Percentiles rank a stretch among this genome's conserved stretches.
phyloP scores from a whole-genome alignment of 1,140 invertebrate genomes.

The Drosophila orosa region DNA sequence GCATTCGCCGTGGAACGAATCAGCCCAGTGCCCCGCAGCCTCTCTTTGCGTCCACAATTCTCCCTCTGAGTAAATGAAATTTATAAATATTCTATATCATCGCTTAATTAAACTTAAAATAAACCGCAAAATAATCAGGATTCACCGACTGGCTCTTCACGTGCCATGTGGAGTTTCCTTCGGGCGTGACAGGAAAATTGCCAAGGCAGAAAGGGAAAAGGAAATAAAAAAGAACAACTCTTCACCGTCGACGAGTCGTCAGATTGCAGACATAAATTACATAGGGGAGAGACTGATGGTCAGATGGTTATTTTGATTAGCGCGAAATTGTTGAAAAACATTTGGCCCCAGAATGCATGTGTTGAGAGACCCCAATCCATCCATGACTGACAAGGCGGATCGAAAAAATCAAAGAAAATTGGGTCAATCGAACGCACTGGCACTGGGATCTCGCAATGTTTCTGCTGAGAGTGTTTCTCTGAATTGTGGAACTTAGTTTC shows the following conservation, averaged over 20 bases:
- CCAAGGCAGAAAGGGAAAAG: conserved; percentile 17
- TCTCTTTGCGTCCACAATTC: neutral
- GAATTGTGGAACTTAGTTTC: conserved; percentile 17
- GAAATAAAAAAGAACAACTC: conserved; percentile 8
- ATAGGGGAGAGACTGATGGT: conserved; percentile 18
- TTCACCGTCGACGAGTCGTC: conserved; percentile 50
- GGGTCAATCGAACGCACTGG: conserved; percentile 37
- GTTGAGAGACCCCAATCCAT: conserved; percentile 21
- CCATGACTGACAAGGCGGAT: conserved; percentile 19
- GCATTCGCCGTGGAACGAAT: conserved; percentile 69
- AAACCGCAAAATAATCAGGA: conserved; percentile 70
- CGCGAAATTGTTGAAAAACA: conserved; percentile 46
- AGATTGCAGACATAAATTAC: conserved; percentile 75
- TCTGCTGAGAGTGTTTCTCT: neutral
- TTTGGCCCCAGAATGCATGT: conserved; percentile 41
- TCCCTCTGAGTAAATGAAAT: conserved; percentile 37
- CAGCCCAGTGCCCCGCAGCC: neutral
- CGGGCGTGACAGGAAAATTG: conserved; percentile 74
- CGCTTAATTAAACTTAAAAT: conserved; percentile 77
- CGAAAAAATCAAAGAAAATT: conserved; percentile 9
- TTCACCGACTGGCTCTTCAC: conserved; percentile 35
- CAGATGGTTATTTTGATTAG: conserved; percentile 60
- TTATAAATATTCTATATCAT: conserved; percentile 55
- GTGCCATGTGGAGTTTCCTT: conserved; percentile 70
- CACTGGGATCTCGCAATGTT: conserved; percentile 10